A percentile compares a stretch with the other conserved stretches of the same genome.
Evolutionary conservation across 2,113 vertebrate genomes (phyloP).

Genomic region (Macrotis lagotis): DNA sequence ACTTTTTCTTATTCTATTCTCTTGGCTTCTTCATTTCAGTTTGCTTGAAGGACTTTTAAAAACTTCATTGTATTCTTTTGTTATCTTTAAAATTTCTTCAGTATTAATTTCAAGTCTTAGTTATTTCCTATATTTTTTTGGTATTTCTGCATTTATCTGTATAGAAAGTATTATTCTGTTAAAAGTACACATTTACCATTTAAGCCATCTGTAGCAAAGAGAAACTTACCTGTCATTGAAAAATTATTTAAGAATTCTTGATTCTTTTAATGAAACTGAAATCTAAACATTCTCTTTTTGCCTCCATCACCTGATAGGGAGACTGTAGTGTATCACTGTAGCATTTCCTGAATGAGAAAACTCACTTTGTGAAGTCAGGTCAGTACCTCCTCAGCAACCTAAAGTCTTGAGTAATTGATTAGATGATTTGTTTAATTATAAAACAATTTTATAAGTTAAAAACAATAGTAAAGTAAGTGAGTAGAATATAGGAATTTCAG

Average conservation of each 20-base stretch:
- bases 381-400: background rate
- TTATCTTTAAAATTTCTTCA: too few relatives aligned
- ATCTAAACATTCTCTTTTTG: background rate
- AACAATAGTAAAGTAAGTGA: background rate
- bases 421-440: background rate
- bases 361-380: background rate
- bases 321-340: background rate
- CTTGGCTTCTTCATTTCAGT: too few relatives aligned
- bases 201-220: background rate
- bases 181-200: background rate
- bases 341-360: background rate
- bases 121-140: background rate
- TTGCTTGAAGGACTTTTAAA: too few relatives aligned
- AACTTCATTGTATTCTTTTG: too few relatives aligned
- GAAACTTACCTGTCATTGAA: background rate
- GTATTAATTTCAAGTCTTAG: too few relatives aligned
- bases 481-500: background rate
- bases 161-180: background rate
- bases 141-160: background rate
- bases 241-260: background rate
- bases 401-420: background rate
- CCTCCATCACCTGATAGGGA: background rate
- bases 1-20: too few relatives aligned
- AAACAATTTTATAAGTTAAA: background rate
- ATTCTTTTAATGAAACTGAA: background rate